Base-by-base conservation (phyloP, 2,888 invertebrate genomes). In the Agrochola circellaris region DNA sequence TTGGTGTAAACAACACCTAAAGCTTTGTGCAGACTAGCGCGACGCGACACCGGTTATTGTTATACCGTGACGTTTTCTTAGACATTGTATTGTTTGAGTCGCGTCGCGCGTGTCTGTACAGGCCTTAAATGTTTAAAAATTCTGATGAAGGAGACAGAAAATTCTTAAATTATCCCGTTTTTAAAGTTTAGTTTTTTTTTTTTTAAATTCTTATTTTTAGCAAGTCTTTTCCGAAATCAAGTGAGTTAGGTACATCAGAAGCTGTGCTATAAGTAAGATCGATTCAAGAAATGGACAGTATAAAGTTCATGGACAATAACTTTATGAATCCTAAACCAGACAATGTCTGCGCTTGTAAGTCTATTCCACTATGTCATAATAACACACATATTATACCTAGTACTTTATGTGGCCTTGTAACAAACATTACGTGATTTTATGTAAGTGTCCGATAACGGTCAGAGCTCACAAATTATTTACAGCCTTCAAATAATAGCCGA, bases 261-360 rank as follows among this genome's bases (percentile, higher is more conserved):
- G 26, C 45, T 45, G 7, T n/a, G n/a, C 23, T n/a, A 15, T n/a
- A 42, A 54, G 11, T 64, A 23, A 54, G 6, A 65, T 64, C 54
- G 54, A 77, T 62, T 42, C 20, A 26, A 23, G 7, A 9, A 54
- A 75, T 77, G 15, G 42, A 5, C 34, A 54, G 11, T 54, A 45
- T n/a, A 62, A 62, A 20, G 11, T 45, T 54, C n/a, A 77, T 34
- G n/a, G 15, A 7, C 30, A n/a, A 42, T n/a, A 38, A 45, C 2
- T 34, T 54, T 77, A 75, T 56, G 77, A 65, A 54, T 45, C 66
- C 26, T 75, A 77, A 75, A 65, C n/a, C 0, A 62, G 15, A 45
- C n/a, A 34, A 15, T 54, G 17, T 13, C 17, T 2, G n/a, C 15
- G 15, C 2, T 4, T 54, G 0, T 30, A 51, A 64, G 64, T 34